A percentile compares a stretch with the other conserved stretches of the same genome.
Evolutionary conservation across 2,888 invertebrate genomes (phyloP).

Genomic region (Drosophila nr. perissopoda): DNA sequence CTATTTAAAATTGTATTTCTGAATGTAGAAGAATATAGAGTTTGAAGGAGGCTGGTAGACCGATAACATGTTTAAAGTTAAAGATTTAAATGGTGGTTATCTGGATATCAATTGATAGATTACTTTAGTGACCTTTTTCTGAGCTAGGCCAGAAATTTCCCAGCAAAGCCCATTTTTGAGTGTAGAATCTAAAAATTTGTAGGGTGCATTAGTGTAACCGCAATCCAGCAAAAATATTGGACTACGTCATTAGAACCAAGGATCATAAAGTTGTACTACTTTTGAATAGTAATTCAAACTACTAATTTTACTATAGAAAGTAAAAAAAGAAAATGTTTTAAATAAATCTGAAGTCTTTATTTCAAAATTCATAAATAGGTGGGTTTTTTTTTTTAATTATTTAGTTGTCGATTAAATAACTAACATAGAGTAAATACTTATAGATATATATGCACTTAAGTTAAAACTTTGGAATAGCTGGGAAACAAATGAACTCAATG

Average conservation of each 20-base stretch:
- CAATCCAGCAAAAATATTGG: background rate
- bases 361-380: constrained; percentile 76
- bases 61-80: too few relatives aligned
- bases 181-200: background rate
- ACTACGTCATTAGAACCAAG: background rate
- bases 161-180: too few relatives aligned
- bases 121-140: background rate
- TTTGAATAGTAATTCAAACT: background rate
- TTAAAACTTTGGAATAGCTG: constrained; percentile 76
- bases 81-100: too few relatives aligned
- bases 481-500: constrained; percentile 59
- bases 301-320: background rate
- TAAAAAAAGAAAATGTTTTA: background rate
- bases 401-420: constrained; percentile 32
- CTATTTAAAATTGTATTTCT: background rate
- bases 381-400: constrained; percentile 37
- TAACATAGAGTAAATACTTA: constrained; percentile 47
- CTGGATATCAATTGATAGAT: background rate
- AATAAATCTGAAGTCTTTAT: constrained; percentile 50
- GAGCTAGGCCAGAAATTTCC: too few relatives aligned
- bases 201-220: background rate
- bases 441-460: constrained; percentile 40
- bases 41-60: background rate
- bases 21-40: background rate
- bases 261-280: background rate